phyloP scores from a whole-genome alignment of 1,140 invertebrate genomes.

The Aricia agestis region DNA sequence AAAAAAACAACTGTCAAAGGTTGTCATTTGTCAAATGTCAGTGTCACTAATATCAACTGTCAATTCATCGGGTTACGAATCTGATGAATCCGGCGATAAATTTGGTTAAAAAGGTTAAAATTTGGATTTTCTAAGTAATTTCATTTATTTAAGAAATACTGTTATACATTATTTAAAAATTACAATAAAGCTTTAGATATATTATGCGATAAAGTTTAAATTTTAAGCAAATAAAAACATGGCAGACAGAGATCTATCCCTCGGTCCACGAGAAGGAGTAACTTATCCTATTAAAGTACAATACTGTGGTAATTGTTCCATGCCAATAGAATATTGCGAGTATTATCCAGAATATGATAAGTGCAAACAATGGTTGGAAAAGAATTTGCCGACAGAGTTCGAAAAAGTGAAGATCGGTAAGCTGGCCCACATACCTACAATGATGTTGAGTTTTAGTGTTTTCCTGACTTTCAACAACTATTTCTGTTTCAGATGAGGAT shows the following conservation, averaged over 20 bases:
- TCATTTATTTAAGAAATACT: neutral
- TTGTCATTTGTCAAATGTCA: no score
- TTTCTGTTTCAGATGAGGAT: conserved; percentile 70
- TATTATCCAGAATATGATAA: conserved; percentile 98
- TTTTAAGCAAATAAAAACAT: conserved; percentile 31
- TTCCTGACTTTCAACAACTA: neutral
- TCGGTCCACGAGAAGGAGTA: conserved; percentile 67
- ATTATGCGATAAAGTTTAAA: conserved; percentile 5
- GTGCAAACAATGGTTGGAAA: conserved; percentile 97
- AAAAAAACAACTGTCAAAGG: no score
- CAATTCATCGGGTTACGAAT: neutral
- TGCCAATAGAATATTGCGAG: conserved; percentile 98
- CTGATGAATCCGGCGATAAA: neutral
- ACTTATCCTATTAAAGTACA: conserved; percentile 91
- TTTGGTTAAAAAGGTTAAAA: neutral
- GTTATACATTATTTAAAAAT: neutral
- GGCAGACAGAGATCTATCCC: conserved; percentile 70
- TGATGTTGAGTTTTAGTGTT: neutral
- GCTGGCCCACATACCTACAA: neutral
- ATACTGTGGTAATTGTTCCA: conserved; percentile 96
- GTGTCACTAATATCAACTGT: neutral
- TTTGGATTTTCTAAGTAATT: neutral
- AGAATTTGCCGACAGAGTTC: conserved; percentile 94
- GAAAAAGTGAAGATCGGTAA: conserved; percentile 88
- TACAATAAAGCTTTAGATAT: neutral